Percentiles rank a stretch among this genome's conserved stretches.
Evolutionary conservation across 2,113 vertebrate species (phyloP).

Genomic region (Gasterosteus nipponicus): DNA sequence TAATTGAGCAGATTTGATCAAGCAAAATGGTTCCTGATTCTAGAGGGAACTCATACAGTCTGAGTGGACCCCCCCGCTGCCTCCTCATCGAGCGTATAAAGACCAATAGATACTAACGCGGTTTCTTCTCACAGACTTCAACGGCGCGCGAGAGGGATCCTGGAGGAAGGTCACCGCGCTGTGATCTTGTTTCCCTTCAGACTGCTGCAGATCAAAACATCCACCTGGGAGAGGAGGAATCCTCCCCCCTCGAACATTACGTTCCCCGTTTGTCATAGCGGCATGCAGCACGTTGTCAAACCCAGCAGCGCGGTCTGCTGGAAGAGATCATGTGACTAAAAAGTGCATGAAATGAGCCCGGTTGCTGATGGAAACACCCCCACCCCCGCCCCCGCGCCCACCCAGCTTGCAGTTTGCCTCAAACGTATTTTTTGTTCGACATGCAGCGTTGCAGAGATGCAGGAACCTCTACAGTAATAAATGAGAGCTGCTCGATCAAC

Average conservation of each 20-base stretch:
- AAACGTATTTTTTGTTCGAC: constrained; percentile 44
- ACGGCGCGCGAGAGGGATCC: constrained; percentile 2
- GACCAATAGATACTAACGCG: constrained; percentile 1
- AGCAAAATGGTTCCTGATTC: background rate
- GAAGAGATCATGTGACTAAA: constrained; percentile 28
- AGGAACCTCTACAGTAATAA: constrained; percentile 31
- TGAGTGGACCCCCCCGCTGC: background rate
- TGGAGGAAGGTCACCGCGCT: background rate
- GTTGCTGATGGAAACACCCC: constrained; percentile 23
- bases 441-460: constrained; percentile 24
- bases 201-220: constrained; percentile 32
- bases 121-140: constrained; percentile 18
- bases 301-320: constrained; percentile 31
- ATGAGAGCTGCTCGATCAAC: constrained; percentile 36
- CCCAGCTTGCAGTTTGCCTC: constrained; percentile 48
- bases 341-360: constrained; percentile 43
- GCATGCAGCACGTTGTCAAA: constrained; percentile 39
- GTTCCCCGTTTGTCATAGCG: constrained; percentile 28
- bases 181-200: constrained; percentile 11
- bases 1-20: background rate
- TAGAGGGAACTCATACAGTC: background rate
- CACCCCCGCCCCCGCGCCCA: constrained; percentile 32
- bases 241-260: constrained; percentile 11
- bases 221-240: constrained; percentile 33
- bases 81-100: background rate